phyloP scores from a whole-genome alignment of 1,140 invertebrate species.

The Aphidius gifuensis region DNA sequence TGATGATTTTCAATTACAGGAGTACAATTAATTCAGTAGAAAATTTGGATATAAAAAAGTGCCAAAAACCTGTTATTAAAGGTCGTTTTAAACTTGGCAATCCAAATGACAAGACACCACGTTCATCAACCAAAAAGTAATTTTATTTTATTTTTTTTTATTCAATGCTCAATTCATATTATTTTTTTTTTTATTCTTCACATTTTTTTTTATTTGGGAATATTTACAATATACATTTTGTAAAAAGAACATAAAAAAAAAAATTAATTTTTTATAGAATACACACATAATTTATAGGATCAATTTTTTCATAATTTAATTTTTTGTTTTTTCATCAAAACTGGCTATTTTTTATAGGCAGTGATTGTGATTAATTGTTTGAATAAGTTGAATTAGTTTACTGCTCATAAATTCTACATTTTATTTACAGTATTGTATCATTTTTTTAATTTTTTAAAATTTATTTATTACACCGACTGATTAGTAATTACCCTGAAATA shows the following conservation, averaged over 20 bases:
- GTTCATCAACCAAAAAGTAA: conserved; percentile 41
- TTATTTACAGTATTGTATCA: no score
- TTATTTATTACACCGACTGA: no score
- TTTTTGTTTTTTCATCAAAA: not conserved
- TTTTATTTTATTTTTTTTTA: conserved; percentile 1
- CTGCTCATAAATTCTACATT: no score
- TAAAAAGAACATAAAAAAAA: not conserved
- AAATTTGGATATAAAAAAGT: conserved; percentile 44
- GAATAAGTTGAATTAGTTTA: no score
- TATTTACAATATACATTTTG: not conserved
- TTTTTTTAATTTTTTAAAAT: no score
- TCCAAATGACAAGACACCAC: conserved; percentile 39
- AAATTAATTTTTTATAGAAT: no score
- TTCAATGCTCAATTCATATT: no score
- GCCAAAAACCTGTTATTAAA: conserved; percentile 48
- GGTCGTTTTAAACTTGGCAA: conserved; percentile 49
- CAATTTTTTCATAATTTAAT: not conserved
- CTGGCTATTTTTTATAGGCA: not conserved
- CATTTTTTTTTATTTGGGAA: not conserved
- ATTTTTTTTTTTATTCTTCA: no score
- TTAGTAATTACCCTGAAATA: no score
- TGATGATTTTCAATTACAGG: conserved; percentile 35
- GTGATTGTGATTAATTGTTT: not conserved
- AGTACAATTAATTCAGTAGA: conserved; percentile 35
- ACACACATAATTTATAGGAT: no score